Evolutionary conservation across 2,797 vertebrate genomes (phyloP).

Genomic region (Sarcoramphus papa): DNA sequence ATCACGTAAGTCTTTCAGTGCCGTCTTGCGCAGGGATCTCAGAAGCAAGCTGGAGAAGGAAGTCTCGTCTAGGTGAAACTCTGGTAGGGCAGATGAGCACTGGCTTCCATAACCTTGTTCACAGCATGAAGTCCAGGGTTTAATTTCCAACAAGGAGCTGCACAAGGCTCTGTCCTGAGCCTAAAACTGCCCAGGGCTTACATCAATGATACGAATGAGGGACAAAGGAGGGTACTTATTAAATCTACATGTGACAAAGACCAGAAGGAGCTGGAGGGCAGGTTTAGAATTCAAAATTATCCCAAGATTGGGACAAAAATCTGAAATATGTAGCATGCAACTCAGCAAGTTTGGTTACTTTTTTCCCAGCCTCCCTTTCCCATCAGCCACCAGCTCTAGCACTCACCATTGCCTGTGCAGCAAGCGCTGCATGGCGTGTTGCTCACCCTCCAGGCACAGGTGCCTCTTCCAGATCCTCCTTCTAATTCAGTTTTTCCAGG

Average conservation of each 20-base stretch:
- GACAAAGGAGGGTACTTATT: not conserved
- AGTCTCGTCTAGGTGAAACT: not conserved
- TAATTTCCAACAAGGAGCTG: not conserved
- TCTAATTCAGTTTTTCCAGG: not conserved
- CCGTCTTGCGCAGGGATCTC: not conserved
- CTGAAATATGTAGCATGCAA: not conserved
- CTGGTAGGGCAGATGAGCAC: not conserved
- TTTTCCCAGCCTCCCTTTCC: not conserved
- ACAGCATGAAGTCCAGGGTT: not conserved
- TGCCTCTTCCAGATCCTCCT: not conserved
- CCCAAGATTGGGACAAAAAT: not conserved
- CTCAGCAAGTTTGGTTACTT: not conserved
- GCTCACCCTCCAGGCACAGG: not conserved
- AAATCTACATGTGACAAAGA: not conserved
- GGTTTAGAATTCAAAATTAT: not conserved
- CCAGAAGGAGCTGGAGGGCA: not conserved
- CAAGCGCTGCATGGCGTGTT: fast-evolving
- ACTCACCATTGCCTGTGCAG: too few relatives aligned
- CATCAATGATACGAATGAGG: not conserved
- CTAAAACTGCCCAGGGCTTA: not conserved
- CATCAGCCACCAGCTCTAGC: too few relatives aligned
- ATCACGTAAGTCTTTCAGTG: not conserved
- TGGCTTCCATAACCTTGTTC: not conserved
- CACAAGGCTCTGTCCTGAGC: not conserved
- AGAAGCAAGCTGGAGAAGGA: not conserved